Conservation (phyloP, 2,888 invertebrate species). For the Monopis laevigella region DNA sequence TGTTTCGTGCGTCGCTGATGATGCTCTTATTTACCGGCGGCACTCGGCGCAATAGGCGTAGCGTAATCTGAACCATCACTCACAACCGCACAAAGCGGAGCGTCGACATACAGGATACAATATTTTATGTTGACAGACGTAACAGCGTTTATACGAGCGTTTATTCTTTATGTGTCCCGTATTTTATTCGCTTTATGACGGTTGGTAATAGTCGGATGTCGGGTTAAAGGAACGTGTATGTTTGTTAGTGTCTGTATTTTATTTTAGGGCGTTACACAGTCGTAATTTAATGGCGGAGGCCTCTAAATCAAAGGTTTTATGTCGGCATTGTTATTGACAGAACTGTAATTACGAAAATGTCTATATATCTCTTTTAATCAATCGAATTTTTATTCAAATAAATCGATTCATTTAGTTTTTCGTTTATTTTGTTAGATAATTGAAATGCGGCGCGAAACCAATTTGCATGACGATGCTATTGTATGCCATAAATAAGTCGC, state of each 20-base stretch:
- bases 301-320: conserved; percentile 16
- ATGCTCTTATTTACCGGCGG: no score
- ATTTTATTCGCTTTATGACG: conserved; percentile 68
- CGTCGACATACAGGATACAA: conserved; percentile 49
- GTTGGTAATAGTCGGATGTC: conserved; percentile 63
- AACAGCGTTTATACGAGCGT: conserved; percentile 64
- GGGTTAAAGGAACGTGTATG: conserved; percentile 39
- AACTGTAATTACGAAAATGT: no score
- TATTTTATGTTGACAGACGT: conserved; percentile 67
- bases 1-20: background rate
- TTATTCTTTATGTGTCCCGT: conserved; percentile 65
- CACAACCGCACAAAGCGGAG: conserved; percentile 6
- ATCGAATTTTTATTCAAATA: no score
- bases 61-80: conserved; percentile 8
- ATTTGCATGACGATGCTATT: no score
- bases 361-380: no score
- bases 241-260: conserved; percentile 60
- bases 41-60: background rate
- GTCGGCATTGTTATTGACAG: conserved; percentile 11
- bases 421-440: no score
- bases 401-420: no score
- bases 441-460: no score
- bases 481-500: no score
- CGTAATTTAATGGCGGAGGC: conserved; percentile 61
- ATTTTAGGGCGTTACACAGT: conserved; percentile 64